Percentiles rank a stretch among this genome's conserved stretches.
Evolutionary conservation across 2,797 vertebrate species (phyloP).

Genomic region (Ctenochaetus hawaiiensis): DNA sequence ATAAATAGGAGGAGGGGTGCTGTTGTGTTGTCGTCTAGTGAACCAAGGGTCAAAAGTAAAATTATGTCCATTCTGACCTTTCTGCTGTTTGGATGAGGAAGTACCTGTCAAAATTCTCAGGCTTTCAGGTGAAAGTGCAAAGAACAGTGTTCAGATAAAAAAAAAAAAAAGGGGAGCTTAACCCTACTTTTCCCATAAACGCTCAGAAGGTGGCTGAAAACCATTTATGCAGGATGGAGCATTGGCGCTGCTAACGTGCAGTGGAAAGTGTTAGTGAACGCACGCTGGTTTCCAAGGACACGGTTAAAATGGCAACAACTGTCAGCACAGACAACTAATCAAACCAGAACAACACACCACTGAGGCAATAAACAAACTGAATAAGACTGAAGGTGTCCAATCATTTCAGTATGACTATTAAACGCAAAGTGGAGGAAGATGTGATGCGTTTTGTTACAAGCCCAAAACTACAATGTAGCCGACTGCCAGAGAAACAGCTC

Average conservation of each 20-base stretch:
- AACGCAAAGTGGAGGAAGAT: background rate
- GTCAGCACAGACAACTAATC: constrained; percentile 45
- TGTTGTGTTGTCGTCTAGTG: constrained; percentile 36
- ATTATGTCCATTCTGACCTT: constrained; percentile 60
- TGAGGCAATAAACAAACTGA: background rate
- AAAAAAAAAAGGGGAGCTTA: constrained; percentile 28
- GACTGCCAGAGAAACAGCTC: constrained; percentile 40
- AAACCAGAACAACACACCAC: constrained; percentile 62
- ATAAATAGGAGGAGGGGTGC: constrained; percentile 46
- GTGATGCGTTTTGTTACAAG: constrained; percentile 12
- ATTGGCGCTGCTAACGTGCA: constrained; percentile 1
- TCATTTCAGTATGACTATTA: background rate
- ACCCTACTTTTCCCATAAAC: constrained; percentile 31
- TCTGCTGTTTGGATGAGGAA: constrained; percentile 66
- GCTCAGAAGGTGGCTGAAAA: constrained; percentile 32
- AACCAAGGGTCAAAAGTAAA: constrained; percentile 60
- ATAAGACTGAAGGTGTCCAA: background rate
- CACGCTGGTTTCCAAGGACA: constrained; percentile 66
- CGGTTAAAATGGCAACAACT: constrained; percentile 53
- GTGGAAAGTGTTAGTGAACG: constrained; percentile 51
- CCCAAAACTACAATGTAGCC: constrained; percentile 39
- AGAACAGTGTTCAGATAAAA: constrained; percentile 63
- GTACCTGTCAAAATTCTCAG: constrained; percentile 58
- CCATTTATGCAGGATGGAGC: constrained; percentile 30
- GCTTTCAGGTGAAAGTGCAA: constrained; percentile 73